Percentiles rank a stretch among this genome's conserved stretches.
phyloP scores from a whole-genome alignment of 2,797 vertebrate genomes.

The Cheracebus regulus region DNA sequence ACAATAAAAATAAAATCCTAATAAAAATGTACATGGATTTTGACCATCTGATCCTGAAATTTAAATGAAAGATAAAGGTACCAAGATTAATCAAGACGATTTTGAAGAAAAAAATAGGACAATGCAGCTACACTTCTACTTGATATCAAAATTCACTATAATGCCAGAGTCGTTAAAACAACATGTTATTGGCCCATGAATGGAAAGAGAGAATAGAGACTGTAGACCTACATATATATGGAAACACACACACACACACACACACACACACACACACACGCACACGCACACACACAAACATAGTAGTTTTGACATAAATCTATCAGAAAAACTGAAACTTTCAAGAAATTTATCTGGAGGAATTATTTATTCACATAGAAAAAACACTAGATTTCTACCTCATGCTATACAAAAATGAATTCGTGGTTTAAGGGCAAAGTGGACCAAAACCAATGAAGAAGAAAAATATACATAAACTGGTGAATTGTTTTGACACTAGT shows the following conservation, averaged over 20 bases:
- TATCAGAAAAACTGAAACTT: not conserved
- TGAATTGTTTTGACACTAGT: not conserved
- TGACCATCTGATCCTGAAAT: not conserved
- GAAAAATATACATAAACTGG: not conserved
- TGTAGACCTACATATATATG: not conserved
- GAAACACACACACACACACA: not conserved
- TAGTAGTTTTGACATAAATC: not conserved
- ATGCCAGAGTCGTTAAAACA: not conserved
- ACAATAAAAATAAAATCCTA: not conserved
- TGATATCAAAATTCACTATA: not conserved
- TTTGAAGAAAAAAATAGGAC: not conserved
- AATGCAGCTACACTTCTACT: not conserved
- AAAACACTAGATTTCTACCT: not conserved
- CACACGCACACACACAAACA: not conserved
- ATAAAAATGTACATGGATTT: not conserved
- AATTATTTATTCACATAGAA: not conserved
- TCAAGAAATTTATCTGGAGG: not conserved
- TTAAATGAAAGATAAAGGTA: not conserved
- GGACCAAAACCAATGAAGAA: not conserved
- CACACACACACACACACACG: not conserved
- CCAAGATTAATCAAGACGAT: not conserved
- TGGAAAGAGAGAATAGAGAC: not conserved
- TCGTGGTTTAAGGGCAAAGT: not conserved
- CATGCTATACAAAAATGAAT: not conserved
- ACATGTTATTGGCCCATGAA: not conserved